These are phyloP conservation scores for Gorsachius goisagi DNA, from an alignment of 2,113 vertebrate genomes.

Conservation along the genomic window DNA sequence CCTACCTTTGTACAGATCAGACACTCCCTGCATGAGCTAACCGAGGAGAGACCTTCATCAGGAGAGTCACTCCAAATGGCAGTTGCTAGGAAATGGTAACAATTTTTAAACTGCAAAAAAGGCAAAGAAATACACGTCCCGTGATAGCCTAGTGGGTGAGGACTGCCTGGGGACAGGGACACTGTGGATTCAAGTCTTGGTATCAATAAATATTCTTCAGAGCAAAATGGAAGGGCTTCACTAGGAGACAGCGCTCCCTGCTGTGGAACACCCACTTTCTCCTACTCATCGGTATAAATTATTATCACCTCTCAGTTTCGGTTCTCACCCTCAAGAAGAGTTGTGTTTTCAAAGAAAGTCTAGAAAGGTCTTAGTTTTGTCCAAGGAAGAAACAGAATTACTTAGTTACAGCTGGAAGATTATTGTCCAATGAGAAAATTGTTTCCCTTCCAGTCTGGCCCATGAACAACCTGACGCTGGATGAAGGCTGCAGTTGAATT, in stretches of 20 bases:
- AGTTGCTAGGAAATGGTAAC: neutral
- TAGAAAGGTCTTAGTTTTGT: conserved; percentile 25
- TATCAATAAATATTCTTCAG: neutral
- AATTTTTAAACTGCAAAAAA: neutral
- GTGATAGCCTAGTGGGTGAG: neutral
- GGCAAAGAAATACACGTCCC: neutral
- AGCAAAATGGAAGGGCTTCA: conserved; percentile 8
- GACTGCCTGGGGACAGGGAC: neutral
- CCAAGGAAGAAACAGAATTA: conserved; percentile 10
- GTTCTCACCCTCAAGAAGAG: neutral
- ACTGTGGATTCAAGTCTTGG: neutral
- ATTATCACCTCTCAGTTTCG: neutral
- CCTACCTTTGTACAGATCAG: neutral
- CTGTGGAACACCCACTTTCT: conserved; percentile 19
- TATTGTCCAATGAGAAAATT: neutral
- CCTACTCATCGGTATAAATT: neutral
- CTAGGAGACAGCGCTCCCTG: neutral
- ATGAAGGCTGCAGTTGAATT: neutral
- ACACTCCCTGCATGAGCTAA: neutral
- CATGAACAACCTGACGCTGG: neutral
- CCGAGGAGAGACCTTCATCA: neutral
- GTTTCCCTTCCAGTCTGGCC: neutral
- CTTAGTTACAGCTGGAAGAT: conserved; percentile 25
- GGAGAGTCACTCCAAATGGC: neutral
- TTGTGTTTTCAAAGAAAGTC: neutral